phyloP scores from a whole-genome alignment of 2,797 vertebrate species.

The Sibirionetta formosa region DNA sequence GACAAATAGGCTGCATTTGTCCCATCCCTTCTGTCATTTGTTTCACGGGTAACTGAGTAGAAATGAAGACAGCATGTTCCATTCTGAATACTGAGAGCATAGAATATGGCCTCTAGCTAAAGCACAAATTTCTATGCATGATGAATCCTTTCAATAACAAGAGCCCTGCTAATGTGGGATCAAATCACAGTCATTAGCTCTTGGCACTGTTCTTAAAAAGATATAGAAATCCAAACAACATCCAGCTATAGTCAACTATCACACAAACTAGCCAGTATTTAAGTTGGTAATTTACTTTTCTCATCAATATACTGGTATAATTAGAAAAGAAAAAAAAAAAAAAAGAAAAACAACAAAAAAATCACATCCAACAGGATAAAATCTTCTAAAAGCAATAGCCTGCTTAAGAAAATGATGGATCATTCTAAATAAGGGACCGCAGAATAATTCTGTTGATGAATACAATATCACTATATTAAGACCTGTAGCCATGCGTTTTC shows the following conservation, averaged over 20 bases:
- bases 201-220: slow-evolving; percentile 13
- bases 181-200: slow-evolving; percentile 63
- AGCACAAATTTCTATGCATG: slow-evolving; percentile 73
- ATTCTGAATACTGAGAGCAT: neutral
- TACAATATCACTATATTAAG: neutral
- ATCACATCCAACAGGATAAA: neutral
- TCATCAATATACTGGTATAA: slow-evolving; percentile 1
- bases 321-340: neutral
- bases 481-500: neutral
- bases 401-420: slow-evolving; percentile 37
- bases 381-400: neutral
- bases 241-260: neutral
- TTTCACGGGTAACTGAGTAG: slow-evolving; percentile 76
- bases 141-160: slow-evolving; percentile 82
- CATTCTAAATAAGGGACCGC: neutral
- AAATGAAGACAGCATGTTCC: slow-evolving; percentile 57
- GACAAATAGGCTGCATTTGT: slow-evolving; percentile 46
- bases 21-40: slow-evolving; percentile 62
- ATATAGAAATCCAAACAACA: neutral
- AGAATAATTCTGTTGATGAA: neutral
- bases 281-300: slow-evolving; percentile 1
- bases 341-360: neutral
- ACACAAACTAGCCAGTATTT: neutral
- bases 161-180: slow-evolving; percentile 64
- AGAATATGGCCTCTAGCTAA: slow-evolving; percentile 73